Evolutionary conservation across 1,140 invertebrate genomes (phyloP).

Genomic region (Tachypleus tridentatus): DNA sequence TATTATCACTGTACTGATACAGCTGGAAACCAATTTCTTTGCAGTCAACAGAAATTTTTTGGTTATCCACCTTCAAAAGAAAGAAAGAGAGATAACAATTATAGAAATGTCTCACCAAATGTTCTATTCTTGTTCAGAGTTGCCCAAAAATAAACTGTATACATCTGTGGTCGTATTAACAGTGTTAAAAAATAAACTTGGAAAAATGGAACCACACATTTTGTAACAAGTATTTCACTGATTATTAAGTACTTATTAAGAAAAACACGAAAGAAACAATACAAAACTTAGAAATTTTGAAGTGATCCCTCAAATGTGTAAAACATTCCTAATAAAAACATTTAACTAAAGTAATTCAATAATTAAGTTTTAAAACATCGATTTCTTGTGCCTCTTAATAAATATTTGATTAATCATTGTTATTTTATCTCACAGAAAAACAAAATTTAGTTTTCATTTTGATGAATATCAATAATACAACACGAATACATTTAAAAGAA

Average conservation of each 20-base stretch:
- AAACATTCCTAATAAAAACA: background rate
- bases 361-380: no score
- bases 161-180: no score
- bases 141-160: no score
- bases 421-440: background rate
- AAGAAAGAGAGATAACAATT: background rate
- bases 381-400: background rate
- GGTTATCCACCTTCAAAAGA: slow-evolving; percentile 56
- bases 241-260: no score
- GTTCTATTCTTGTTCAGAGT: no score
- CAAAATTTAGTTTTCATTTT: background rate
- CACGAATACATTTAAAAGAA: background rate
- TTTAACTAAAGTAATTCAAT: background rate
- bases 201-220: no score
- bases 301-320: background rate
- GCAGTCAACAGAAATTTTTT: slow-evolving; percentile 50
- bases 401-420: no score
- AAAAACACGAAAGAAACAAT: slow-evolving; percentile 8
- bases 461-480: slow-evolving; percentile 3
- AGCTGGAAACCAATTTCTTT: slow-evolving; percentile 51
- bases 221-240: no score
- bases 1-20: slow-evolving; percentile 53
- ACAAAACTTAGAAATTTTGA: slow-evolving; percentile 9
- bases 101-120: no score
- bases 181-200: no score